phyloP scores from a whole-genome alignment of 2,797 vertebrate species.

The Rachycentron canadum region DNA sequence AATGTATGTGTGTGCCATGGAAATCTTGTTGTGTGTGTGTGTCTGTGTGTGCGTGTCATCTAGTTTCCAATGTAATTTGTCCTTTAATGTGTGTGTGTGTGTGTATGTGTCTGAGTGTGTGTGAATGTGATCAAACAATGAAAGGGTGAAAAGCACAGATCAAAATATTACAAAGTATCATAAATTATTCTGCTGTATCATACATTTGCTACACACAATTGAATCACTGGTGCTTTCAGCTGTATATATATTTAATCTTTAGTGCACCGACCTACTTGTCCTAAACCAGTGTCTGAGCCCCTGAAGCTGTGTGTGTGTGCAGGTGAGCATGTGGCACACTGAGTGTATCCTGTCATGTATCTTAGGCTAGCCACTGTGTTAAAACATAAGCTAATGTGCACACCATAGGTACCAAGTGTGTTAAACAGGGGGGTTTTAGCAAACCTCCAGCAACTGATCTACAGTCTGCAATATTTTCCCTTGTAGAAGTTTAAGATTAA shows the following conservation, averaged over 20 bases:
- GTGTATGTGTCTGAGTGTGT: slow-evolving; percentile 25
- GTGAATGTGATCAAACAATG: slow-evolving; percentile 37
- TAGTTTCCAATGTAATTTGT: slow-evolving; percentile 51
- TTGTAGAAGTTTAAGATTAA: slow-evolving; percentile 50
- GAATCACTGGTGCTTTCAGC: slow-evolving; percentile 65
- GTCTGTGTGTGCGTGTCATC: slow-evolving; percentile 39
- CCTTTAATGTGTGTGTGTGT: slow-evolving; percentile 33
- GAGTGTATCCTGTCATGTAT: slow-evolving; percentile 56
- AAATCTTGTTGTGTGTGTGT: slow-evolving; percentile 48
- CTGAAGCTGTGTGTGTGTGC: slow-evolving; percentile 26
- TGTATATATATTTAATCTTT: slow-evolving; percentile 47
- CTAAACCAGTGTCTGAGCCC: slow-evolving; percentile 35
- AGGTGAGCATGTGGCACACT: slow-evolving; percentile 43
- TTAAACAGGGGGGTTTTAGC: slow-evolving; percentile 32
- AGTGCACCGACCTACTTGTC: slow-evolving; percentile 40
- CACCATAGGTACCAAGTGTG: slow-evolving; percentile 39
- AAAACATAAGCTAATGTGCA: slow-evolving; percentile 61
- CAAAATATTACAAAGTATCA: slow-evolving; percentile 61
- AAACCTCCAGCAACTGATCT: slow-evolving; percentile 31
- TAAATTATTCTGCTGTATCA: slow-evolving; percentile 58
- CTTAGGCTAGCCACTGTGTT: slow-evolving; percentile 60
- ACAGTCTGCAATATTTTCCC: slow-evolving; percentile 57
- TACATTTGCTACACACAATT: slow-evolving; percentile 54
- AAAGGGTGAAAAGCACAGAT: slow-evolving; percentile 65
- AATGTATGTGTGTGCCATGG: slow-evolving; percentile 50